phyloP scores from a whole-genome alignment of 2,888 invertebrate genomes.

The Dinocampus coccinellae region DNA sequence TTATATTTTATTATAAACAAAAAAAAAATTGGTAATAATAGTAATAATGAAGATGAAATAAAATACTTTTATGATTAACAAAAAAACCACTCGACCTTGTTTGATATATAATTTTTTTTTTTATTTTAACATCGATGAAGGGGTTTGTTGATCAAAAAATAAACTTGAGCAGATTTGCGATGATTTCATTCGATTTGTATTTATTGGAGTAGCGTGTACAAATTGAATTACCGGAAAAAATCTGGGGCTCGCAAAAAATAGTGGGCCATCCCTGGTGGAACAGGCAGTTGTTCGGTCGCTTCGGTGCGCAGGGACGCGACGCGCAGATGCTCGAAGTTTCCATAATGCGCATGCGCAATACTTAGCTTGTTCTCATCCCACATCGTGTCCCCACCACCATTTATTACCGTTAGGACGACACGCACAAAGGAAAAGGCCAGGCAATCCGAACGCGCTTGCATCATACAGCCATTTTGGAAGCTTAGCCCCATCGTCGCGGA shows the following conservation, averaged over 20 bases:
- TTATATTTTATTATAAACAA: conserved; percentile 13
- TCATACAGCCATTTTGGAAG: conserved; percentile 70
- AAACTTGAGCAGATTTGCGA: not conserved
- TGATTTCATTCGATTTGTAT: not conserved
- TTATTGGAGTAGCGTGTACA: not conserved
- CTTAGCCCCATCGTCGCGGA: conserved; percentile 64
- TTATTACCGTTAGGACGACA: conserved; percentile 63
- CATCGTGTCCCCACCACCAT: conserved; percentile 60
- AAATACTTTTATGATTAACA: not conserved
- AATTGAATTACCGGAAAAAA: conserved; percentile 15
- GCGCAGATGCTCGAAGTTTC: conserved; percentile 51
- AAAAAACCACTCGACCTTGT: not conserved
- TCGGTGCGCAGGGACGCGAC: conserved; percentile 40
- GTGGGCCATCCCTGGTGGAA: conserved; percentile 38
- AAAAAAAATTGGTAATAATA: too few species aligned
- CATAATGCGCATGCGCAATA: conserved; percentile 57
- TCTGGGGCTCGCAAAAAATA: conserved; percentile 35
- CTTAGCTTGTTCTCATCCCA: conserved; percentile 60
- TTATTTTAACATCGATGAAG: not conserved
- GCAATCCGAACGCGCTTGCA: conserved; percentile 66
- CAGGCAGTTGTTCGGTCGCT: conserved; percentile 37
- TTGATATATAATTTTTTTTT: not conserved
- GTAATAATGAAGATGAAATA: not conserved
- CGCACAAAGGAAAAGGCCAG: conserved; percentile 68
- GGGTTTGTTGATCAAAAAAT: not conserved